phyloP scores from a whole-genome alignment of 2,797 vertebrate genomes.

The Sebastes oblongus region DNA sequence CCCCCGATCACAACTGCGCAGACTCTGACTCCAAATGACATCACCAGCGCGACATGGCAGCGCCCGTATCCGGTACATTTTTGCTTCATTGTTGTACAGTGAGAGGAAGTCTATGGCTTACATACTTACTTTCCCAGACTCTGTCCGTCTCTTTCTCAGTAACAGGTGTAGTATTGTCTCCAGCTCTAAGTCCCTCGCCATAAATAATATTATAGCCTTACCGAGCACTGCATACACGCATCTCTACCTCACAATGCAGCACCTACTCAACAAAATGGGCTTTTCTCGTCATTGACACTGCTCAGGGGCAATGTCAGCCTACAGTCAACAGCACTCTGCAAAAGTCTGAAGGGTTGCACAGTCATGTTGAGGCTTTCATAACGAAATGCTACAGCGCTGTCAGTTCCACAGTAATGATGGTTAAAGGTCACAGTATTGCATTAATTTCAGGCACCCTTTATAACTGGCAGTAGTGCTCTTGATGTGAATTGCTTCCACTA shows the following conservation, averaged over 20 bases:
- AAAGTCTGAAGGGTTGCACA: conserved; percentile 21
- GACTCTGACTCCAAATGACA: no score
- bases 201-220: conserved; percentile 54
- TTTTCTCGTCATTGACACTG: conserved; percentile 30
- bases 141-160: not conserved
- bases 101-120: no score
- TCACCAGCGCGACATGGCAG: no score
- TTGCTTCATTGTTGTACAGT: no score
- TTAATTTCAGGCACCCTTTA: conserved; percentile 58
- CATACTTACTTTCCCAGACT: not conserved
- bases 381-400: conserved; percentile 30
- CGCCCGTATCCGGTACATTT: not conserved
- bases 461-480: conserved; percentile 26
- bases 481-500: conserved; percentile 35
- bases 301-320: conserved; percentile 35
- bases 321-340: conserved; percentile 46
- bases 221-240: not conserved
- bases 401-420: conserved; percentile 52
- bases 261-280: conserved; percentile 12
- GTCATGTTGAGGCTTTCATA: conserved; percentile 24
- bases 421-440: conserved; percentile 60
- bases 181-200: conserved; percentile 27
- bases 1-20: no score
- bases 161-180: conserved; percentile 1
- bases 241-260: conserved; percentile 20